Evolutionary conservation across 2,113 vertebrate species (phyloP).

Genomic region (Thunnus thynnus): DNA sequence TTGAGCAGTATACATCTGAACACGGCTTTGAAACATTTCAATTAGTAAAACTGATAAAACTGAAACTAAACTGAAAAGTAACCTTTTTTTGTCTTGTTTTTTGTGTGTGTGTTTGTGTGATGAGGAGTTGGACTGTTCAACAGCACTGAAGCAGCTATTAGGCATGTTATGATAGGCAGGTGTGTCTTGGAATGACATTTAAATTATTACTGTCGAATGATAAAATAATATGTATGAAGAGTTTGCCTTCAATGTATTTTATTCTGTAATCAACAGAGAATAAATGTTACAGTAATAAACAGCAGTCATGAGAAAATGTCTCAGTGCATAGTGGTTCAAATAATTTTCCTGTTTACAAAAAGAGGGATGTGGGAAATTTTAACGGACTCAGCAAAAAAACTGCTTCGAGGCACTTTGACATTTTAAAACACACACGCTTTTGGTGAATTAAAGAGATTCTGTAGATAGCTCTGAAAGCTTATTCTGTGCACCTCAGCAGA

Average conservation of each 20-base stretch:
- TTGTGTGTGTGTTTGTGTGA: too few species aligned
- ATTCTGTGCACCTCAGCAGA: slow-evolving; percentile 85
- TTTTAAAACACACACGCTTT: slow-evolving; percentile 71
- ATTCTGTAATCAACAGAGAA: neutral
- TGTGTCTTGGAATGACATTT: neutral
- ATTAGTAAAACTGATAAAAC: neutral
- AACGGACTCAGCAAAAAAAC: slow-evolving; percentile 68
- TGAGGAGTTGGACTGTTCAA: neutral
- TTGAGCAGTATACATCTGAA: too few species aligned
- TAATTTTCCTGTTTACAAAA: slow-evolving; percentile 65
- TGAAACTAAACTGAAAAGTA: neutral
- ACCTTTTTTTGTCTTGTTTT: neutral
- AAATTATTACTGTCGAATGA: neutral
- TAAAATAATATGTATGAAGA: neutral
- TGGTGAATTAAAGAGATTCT: slow-evolving; percentile 76
- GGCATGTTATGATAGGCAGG: neutral
- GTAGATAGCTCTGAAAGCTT: slow-evolving; percentile 75
- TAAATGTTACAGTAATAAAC: neutral
- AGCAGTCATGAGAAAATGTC: neutral
- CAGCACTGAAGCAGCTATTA: neutral
- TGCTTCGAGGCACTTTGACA: slow-evolving; percentile 66
- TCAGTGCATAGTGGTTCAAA: slow-evolving; percentile 16
- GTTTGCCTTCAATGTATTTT: neutral
- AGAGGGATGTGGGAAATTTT: slow-evolving; percentile 56
- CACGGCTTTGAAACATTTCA: neutral